A percentile compares a stretch with the other conserved stretches of the same genome.
phyloP scores from a whole-genome alignment of 2,888 invertebrate species.

The Drosophila cracens region DNA sequence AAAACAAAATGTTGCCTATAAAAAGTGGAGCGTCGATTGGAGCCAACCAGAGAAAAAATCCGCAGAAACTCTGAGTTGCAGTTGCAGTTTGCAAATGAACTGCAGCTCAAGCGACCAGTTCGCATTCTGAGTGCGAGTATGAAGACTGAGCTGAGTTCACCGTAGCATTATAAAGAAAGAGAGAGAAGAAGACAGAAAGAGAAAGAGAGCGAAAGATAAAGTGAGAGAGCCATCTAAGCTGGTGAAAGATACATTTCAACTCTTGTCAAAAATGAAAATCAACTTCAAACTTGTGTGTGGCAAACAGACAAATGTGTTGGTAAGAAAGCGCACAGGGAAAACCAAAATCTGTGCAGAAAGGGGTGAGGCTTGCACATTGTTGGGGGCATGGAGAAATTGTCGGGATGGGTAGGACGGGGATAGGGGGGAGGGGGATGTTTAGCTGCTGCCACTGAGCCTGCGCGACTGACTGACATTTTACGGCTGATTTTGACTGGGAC shows the following conservation, averaged over 20 bases:
- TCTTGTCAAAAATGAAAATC: slow-evolving; percentile 79
- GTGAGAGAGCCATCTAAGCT: slow-evolving; percentile 23
- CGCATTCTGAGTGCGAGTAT: slow-evolving; percentile 53
- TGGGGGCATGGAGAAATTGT: not conserved
- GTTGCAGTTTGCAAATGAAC: slow-evolving; percentile 40
- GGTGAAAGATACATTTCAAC: slow-evolving; percentile 81
- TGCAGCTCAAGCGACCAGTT: slow-evolving; percentile 17
- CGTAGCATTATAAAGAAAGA: not conserved
- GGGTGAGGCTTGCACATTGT: slow-evolving; percentile 1
- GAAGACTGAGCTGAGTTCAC: slow-evolving; percentile 4
- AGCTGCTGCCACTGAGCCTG: slow-evolving; percentile 26
- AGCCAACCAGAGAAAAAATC: slow-evolving; percentile 51
- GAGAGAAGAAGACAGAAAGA: not conserved
- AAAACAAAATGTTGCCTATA: slow-evolving; percentile 54
- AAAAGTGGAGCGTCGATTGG: slow-evolving; percentile 76
- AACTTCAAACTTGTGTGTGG: slow-evolving; percentile 56
- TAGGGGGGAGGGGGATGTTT: not conserved
- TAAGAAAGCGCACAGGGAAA: slow-evolving; percentile 69
- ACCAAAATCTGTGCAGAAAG: slow-evolving; percentile 28
- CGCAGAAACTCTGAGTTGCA: slow-evolving; percentile 47
- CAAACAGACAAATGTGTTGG: slow-evolving; percentile 76
- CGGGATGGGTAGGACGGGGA: not conserved
- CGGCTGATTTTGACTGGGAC: slow-evolving; percentile 54
- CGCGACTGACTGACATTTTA: slow-evolving; percentile 78
- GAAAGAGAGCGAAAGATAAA: not conserved